Base-by-base conservation (phyloP, 2,797 vertebrate species). In the Leptoclinus maculatus region DNA sequence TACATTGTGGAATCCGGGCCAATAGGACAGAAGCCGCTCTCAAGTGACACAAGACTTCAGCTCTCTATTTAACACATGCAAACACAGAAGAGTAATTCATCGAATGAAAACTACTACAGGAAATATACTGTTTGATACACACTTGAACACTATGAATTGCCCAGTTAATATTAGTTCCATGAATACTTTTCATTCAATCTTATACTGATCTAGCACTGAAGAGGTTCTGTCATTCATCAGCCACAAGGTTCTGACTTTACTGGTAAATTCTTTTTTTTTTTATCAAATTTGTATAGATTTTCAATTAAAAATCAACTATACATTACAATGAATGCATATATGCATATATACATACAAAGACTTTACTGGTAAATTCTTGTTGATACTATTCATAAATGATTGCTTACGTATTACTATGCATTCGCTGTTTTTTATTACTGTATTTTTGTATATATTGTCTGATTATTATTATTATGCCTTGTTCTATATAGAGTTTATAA, bases 61-160 rank as follows among this genome's bases (percentile, higher is more conserved):
- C 87, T 76, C 84, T 81, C 71, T 56, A 66, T 79, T 78, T 29
- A 80, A 71, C 58, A 82, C 88, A 91, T 89, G 89, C 82, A 89
- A 73, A 73, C 63, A 83, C 25, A 88, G 45, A 73, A 54, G 21
- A 47, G 12, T 29, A 34, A 72, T 67, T 66, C 19, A 59, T 74
- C 11, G 32, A 51, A 69, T 25, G 41, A 16, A 71, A 84, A 66
- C 10, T 27, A 65, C 5, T 0, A 23, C 27, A 76, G 41, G 66
- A 87, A 76, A 79, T 75, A 67, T 66, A 78, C 49, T 75, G 71
- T 38, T 39, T 71, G 45, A 77, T 29, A 32, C 2, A 66, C 57
- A 62, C 29, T 66, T 58, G 4, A 67, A 27, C 25, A 74, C 5
- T 7, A 21, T 74, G 32, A 66, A 58, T 11, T 63, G 8, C 12